phyloP scores from a whole-genome alignment of 2,113 vertebrate species.

The Pterophyllum scalare region DNA sequence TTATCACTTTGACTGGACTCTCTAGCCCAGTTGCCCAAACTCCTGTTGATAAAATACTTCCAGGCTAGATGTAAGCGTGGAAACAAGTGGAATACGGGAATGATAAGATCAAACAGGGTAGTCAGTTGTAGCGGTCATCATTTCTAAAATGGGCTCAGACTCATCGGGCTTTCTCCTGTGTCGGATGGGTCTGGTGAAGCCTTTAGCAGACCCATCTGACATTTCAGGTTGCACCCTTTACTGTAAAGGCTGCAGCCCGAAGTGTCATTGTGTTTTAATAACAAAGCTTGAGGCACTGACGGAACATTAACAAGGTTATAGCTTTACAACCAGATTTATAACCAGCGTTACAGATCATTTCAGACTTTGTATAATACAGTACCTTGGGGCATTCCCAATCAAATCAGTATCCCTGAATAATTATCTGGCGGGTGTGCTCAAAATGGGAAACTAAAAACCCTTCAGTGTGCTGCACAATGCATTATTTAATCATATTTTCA shows the following conservation, averaged over 20 bases:
- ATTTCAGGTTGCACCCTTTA: too few species aligned
- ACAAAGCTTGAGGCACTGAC: constrained; percentile 20
- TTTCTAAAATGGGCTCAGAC: constrained; percentile 13
- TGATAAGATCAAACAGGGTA: not conserved
- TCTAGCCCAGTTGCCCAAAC: not conserved
- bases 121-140: not conserved
- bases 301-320: constrained; percentile 38
- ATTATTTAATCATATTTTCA: not conserved
- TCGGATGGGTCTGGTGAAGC: not conserved
- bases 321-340: constrained; percentile 49
- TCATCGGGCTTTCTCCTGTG: constrained; percentile 9
- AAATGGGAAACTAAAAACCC: constrained; percentile 7
- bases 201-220: too few species aligned
- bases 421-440: not conserved
- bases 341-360: constrained; percentile 34
- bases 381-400: constrained; percentile 9
- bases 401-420: constrained; percentile 17
- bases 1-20: not conserved
- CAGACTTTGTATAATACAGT: constrained; percentile 19
- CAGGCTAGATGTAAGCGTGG: not conserved
- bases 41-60: not conserved
- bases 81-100: not conserved
- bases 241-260: constrained; percentile 25
- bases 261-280: constrained; percentile 39
- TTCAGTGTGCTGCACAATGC: not conserved